Percentiles rank a stretch among this genome's conserved stretches.
These are phyloP conservation scores for Benitochromis conjunctus DNA, from an alignment of 2,113 vertebrate genomes.

Conservation along the genomic window DNA sequence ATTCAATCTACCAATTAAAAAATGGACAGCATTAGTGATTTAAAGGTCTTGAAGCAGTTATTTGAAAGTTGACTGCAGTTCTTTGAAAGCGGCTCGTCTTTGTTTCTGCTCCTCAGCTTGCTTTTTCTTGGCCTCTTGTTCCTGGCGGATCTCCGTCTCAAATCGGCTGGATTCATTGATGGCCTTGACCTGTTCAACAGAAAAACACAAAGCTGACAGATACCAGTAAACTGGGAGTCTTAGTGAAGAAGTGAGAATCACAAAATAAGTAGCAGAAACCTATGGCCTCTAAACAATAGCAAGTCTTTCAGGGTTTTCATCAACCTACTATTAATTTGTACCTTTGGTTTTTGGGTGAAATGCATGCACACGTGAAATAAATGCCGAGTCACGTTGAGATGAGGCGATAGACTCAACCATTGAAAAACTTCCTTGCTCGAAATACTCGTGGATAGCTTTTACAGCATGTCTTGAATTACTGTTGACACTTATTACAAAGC, in stretches of 20 bases:
- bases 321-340: not conserved
- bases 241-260: not conserved
- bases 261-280: not conserved
- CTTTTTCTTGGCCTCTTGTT: constrained; percentile 90
- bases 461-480: not conserved
- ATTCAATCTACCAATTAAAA: not conserved
- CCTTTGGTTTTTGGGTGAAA: not conserved
- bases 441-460: not conserved
- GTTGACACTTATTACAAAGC: not conserved
- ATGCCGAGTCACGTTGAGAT: not conserved
- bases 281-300: not conserved
- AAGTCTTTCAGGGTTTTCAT: not conserved
- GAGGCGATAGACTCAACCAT: not conserved
- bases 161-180: constrained; percentile 85
- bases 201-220: not conserved
- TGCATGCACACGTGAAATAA: not conserved
- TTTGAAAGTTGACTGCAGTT: constrained; percentile 87
- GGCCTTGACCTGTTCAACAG: constrained; percentile 78
- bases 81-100: constrained; percentile 87
- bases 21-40: not conserved
- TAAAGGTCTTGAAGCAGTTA: constrained; percentile 53
- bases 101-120: constrained; percentile 88
- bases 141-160: constrained; percentile 90
- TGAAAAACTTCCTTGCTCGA: not conserved
- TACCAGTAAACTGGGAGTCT: not conserved